Evolutionary conservation across 2,113 vertebrate species (phyloP), one percentile per base, ranked within the genome.

Genomic region (Meles meles): DNA sequence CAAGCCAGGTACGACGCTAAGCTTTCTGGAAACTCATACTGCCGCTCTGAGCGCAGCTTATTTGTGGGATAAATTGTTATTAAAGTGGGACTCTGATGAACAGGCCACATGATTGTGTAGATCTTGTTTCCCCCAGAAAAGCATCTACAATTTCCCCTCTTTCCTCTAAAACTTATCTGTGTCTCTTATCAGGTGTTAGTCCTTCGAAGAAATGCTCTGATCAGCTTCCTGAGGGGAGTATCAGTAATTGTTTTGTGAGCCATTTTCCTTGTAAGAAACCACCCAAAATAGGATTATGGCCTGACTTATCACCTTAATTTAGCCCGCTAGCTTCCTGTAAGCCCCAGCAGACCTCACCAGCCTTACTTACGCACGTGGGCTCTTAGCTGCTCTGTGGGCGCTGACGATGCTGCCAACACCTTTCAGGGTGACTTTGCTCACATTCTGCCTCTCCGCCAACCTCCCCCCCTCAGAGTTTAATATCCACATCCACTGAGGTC

Each of bases 241-340:
- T 96, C 37, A 23, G 90, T 92, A 94, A 97, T 95, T 94, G 93
- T 97, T 97, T 69, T 88, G 74, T 85, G 97, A 96, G 96, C 90
- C 47, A 85, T 96, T 96, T 96, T 94, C 97, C 96, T 88, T 42
- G 34, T 90, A 71, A 90, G 88, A 96, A 97, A 95, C 71, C 76
- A 96, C 34, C 88, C 29, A 31, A 95, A 98, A 97, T 94, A 94
- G 94, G 95, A 92, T 97, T 97, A 97, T 77, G 87, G 92, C 69
- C 84, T 96, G 96, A 97, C 92, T 90, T 92, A 92, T 86, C 95
- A 83, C 96, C 97, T 97, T 93, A 71, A 97, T 93, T 97, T 93
- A 86, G 71, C 96, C 90, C 71, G 31, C 65, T 14, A 15, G 93
- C 96, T 96, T 93, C 92, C 94, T 67, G n/a, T 4, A 14, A 59